Evolutionary conservation across 2,113 vertebrate genomes (phyloP).

Genomic region (Aramus guarauna): DNA sequence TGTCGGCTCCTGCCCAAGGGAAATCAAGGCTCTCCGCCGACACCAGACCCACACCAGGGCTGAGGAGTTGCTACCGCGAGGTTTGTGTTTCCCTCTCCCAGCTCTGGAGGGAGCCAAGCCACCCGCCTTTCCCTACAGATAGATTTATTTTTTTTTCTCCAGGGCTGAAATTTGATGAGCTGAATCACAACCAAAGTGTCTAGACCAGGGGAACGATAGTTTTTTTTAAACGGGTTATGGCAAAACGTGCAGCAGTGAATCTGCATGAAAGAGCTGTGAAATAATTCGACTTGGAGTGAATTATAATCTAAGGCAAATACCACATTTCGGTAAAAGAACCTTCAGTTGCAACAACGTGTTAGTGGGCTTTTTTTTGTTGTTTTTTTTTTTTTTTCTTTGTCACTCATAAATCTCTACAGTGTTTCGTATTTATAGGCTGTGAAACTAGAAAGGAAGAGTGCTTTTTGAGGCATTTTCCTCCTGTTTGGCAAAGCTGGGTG

Average conservation of each 20-base stretch:
- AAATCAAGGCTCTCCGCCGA: not conserved
- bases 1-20: not conserved
- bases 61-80: rapidly evolving
- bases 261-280: not conserved
- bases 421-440: not conserved
- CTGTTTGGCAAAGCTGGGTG: not conserved
- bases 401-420: not conserved
- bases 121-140: not conserved
- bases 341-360: not conserved
- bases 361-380: not conserved
- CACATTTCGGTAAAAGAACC: not conserved
- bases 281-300: not conserved
- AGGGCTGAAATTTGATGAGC: not conserved
- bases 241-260: not conserved
- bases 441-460: not conserved
- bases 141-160: not conserved
- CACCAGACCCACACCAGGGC: not conserved
- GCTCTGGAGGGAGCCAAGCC: not conserved
- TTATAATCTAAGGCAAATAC: not conserved
- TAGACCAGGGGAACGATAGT: not conserved
- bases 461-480: not conserved
- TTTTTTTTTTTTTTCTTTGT: not conserved
- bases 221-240: not conserved
- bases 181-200: not conserved
- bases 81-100: not conserved